phyloP scores from a whole-genome alignment of 2,797 vertebrate genomes.

The Microctenopoma stevenorrisi region DNA sequence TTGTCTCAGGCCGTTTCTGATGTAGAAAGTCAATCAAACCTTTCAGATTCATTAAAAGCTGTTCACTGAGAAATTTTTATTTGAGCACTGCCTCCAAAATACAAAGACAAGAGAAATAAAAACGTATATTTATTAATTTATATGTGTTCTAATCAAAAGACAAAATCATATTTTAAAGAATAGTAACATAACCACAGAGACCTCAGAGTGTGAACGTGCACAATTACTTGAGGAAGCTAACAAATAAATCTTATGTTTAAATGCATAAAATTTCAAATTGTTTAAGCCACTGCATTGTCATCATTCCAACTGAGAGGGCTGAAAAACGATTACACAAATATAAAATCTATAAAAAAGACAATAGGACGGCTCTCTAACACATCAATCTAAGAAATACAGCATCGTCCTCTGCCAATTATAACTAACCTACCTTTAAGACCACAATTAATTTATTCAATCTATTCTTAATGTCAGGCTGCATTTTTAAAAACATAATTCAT shows the following conservation, averaged over 20 bases:
- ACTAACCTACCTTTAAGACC: background rate
- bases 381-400: constrained; percentile 1
- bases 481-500: background rate
- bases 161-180: constrained; percentile 34
- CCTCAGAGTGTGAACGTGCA: constrained; percentile 20
- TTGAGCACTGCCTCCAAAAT: constrained; percentile 21
- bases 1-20: background rate
- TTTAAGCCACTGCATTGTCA: constrained; percentile 9
- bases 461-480: background rate
- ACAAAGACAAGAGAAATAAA: constrained; percentile 5
- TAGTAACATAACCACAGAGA: constrained; percentile 11
- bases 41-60: background rate
- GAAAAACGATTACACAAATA: constrained; percentile 2
- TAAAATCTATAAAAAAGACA: constrained; percentile 16
- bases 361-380: background rate
- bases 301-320: background rate
- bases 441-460: background rate
- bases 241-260: constrained; percentile 32
- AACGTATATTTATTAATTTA: constrained; percentile 8
- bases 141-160: constrained; percentile 46
- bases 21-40: background rate
- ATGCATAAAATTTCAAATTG: constrained; percentile 37
- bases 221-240: constrained; percentile 49
- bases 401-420: background rate
- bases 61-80: constrained; percentile 13